Evolutionary conservation across 1,140 invertebrate species (phyloP).

Genomic region (Drosophila nannoptera): DNA sequence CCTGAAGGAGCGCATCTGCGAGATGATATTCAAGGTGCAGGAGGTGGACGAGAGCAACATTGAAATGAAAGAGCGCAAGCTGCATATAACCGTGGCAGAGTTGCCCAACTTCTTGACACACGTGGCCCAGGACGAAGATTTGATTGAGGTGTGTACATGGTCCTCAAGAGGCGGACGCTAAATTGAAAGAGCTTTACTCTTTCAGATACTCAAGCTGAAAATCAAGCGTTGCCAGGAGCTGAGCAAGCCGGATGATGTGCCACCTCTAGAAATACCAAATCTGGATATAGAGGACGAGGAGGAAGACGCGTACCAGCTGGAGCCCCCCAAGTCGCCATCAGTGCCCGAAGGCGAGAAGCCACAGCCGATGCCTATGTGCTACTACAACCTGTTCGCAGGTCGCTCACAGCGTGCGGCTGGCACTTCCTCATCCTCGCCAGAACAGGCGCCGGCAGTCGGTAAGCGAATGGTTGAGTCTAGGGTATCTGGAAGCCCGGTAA

Average conservation of each 20-base stretch:
- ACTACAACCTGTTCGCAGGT: conserved; percentile 75
- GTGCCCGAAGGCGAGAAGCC: conserved; percentile 71
- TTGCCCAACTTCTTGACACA: conserved; percentile 67
- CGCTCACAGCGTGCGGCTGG: conserved; percentile 68
- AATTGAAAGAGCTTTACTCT: neutral
- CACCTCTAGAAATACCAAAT: conserved; percentile 58
- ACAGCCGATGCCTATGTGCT: conserved; percentile 76
- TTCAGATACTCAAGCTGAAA: conserved; percentile 69
- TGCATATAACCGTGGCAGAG: conserved; percentile 61
- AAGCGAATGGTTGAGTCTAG: conserved; percentile 20
- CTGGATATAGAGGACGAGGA: conserved; percentile 67
- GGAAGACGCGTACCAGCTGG: conserved; percentile 50
- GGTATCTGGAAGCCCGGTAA: neutral
- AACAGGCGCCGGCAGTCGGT: conserved; percentile 74
- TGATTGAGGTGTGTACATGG: conserved; percentile 61
- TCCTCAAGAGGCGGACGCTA: too few relatives aligned
- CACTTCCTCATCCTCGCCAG: conserved; percentile 73
- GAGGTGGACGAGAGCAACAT: conserved; percentile 77
- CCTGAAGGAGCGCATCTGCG: conserved; percentile 79
- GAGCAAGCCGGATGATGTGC: conserved; percentile 60
- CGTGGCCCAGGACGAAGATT: conserved; percentile 65
- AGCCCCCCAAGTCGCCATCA: conserved; percentile 63
- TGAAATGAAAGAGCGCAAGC: conserved; percentile 52
- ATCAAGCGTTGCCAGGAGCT: conserved; percentile 72
- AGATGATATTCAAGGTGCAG: conserved; percentile 78